phyloP scores from a whole-genome alignment of 2,113 vertebrate species.

The Pedetes capensis region DNA sequence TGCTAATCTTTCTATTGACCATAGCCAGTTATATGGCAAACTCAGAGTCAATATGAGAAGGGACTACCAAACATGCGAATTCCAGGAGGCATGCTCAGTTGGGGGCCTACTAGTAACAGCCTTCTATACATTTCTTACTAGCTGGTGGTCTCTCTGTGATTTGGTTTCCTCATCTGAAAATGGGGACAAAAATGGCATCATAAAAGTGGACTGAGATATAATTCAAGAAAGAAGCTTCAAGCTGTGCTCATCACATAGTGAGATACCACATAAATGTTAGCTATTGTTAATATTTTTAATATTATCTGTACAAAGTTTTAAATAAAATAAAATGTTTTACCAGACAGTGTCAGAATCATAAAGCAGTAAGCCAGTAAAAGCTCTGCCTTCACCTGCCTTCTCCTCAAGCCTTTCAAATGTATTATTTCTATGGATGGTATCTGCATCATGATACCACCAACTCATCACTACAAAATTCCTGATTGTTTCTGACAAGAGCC shows the following conservation, averaged over 20 bases:
- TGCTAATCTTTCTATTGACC: background rate
- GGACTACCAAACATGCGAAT: background rate
- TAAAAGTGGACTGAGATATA: background rate
- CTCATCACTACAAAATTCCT: background rate
- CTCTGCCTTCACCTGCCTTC: background rate
- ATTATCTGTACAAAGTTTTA: background rate
- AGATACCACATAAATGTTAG: background rate
- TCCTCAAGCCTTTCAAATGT: background rate
- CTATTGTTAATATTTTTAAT: background rate
- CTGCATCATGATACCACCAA: background rate
- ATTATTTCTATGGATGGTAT: background rate
- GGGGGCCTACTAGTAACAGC: background rate
- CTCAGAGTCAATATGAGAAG: background rate
- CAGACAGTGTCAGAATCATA: background rate
- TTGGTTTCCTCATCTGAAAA: background rate
- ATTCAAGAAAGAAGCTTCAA: background rate
- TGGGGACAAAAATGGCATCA: background rate
- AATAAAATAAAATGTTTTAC: background rate
- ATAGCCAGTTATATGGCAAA: background rate
- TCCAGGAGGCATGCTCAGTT: background rate
- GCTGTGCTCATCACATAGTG: background rate
- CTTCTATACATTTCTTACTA: background rate
- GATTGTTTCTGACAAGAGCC: background rate
- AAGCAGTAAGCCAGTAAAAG: background rate
- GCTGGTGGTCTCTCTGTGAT: background rate